These are phyloP conservation scores for Peromyscus eremicus DNA, from an alignment of 2,797 vertebrate genomes.

Conservation along the genomic window DNA sequence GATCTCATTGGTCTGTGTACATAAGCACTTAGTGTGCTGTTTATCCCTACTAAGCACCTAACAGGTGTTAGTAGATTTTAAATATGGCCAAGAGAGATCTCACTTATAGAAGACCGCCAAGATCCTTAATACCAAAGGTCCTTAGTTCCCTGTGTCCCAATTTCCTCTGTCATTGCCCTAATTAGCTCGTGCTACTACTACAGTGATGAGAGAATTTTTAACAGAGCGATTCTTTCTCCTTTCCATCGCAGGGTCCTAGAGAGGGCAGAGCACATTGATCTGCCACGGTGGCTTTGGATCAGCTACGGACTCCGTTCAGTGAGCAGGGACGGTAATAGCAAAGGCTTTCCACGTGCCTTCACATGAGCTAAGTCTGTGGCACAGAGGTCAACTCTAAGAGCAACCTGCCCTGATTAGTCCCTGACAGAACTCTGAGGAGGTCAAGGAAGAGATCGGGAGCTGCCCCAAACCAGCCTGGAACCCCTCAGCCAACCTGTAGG, in stretches of 20 bases:
- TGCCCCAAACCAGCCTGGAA: not conserved
- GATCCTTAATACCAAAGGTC: not conserved
- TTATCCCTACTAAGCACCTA: not conserved
- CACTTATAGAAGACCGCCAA: not conserved
- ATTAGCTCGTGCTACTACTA: constrained; percentile 14
- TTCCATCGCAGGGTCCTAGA: not conserved
- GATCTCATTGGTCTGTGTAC: not conserved
- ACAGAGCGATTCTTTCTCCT: constrained; percentile 12
- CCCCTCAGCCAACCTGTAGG: not conserved
- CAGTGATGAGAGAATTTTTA: not conserved
- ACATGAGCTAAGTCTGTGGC: not conserved
- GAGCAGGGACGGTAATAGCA: not conserved
- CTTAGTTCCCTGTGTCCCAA: not conserved
- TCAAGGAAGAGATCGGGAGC: not conserved
- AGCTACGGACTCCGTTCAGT: not conserved
- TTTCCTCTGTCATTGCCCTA: not conserved
- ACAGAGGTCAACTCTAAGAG: not conserved
- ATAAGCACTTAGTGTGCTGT: not conserved
- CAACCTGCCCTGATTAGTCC: not conserved
- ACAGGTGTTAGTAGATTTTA: constrained; percentile 22
- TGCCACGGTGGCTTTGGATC: not conserved
- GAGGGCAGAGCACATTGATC: not conserved
- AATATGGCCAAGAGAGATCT: not conserved
- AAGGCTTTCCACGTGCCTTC: not conserved
- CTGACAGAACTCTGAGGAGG: not conserved